Conservation (phyloP, 2,888 invertebrate species). For the Drosophila austrosaltans region DNA sequence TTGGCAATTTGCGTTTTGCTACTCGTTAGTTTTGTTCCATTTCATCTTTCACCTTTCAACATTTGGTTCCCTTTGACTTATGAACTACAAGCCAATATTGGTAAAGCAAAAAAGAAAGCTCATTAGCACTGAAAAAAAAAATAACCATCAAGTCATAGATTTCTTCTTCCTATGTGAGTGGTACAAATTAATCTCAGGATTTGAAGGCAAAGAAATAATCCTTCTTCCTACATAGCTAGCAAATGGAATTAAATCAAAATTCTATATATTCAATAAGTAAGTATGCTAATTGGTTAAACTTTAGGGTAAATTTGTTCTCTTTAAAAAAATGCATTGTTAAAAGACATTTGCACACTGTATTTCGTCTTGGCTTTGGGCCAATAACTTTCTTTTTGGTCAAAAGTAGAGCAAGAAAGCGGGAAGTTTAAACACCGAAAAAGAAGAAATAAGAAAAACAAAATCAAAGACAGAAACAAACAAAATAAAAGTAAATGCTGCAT, state of each 20-base stretch:
- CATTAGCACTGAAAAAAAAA: constrained; percentile 3
- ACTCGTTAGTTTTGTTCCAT: constrained; percentile 52
- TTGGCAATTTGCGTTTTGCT: constrained; percentile 70
- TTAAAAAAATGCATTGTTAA: not conserved
- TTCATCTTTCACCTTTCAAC: constrained; percentile 10
- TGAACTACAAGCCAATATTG: constrained; percentile 23
- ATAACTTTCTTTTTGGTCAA: constrained; percentile 24
- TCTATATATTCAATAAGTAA: not conserved
- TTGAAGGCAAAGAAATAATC: no score
- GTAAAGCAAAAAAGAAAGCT: not conserved
- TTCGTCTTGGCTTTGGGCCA: constrained; percentile 3
- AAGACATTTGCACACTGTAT: not conserved
- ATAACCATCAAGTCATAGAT: not conserved
- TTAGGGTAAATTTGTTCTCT: not conserved
- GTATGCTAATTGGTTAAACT: not conserved
- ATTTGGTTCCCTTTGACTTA: constrained; percentile 15
- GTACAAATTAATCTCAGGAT: no score
- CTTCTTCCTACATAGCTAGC: no score
- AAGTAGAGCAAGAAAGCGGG: constrained; percentile 1
- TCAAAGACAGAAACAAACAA: constrained; percentile 25
- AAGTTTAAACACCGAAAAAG: not conserved
- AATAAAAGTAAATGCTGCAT: constrained; percentile 39
- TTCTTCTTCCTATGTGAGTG: no score
- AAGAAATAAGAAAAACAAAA: constrained; percentile 3
- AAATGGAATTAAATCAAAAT: no score